These are phyloP conservation scores for Ennomos erosarius DNA, from an alignment of 2,888 invertebrate species.

Conservation along the genomic window DNA sequence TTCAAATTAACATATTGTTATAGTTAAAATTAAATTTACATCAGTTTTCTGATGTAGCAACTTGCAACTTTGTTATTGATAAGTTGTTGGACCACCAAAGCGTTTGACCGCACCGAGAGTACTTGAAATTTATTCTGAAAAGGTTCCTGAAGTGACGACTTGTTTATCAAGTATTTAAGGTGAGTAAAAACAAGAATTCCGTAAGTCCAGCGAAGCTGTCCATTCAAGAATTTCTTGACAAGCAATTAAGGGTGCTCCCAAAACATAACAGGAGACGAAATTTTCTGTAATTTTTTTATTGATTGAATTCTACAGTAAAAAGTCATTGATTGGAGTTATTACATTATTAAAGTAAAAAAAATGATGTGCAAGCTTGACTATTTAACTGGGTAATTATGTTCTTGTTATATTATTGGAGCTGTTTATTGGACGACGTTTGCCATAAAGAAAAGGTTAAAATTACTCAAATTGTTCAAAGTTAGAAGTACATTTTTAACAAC, in stretches of 20 bases:
- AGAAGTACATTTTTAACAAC: no score
- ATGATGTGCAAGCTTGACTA: slow-evolving; percentile 38
- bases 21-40: neutral
- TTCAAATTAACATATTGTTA: no score
- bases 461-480: neutral
- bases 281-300: slow-evolving; percentile 49
- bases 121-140: slow-evolving; percentile 46
- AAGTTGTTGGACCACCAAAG: slow-evolving; percentile 25
- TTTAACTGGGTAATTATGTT: slow-evolving; percentile 39
- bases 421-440: slow-evolving; percentile 17
- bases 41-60: slow-evolving; percentile 6
- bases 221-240: slow-evolving; percentile 81
- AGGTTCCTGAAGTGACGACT: slow-evolving; percentile 62
- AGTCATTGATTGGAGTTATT: slow-evolving; percentile 43
- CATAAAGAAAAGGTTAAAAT: slow-evolving; percentile 9
- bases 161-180: slow-evolving; percentile 70
- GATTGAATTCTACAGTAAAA: slow-evolving; percentile 43
- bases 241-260: slow-evolving; percentile 71
- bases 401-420: slow-evolving; percentile 30
- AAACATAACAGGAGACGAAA: slow-evolving; percentile 51
- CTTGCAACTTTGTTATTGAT: slow-evolving; percentile 20
- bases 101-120: slow-evolving; percentile 37
- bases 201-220: slow-evolving; percentile 65
- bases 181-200: slow-evolving; percentile 67
- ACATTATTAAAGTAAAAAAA: slow-evolving; percentile 41